Evolutionary conservation across 2,113 vertebrate species (phyloP).

Genomic region (Kryptolebias marmoratus): DNA sequence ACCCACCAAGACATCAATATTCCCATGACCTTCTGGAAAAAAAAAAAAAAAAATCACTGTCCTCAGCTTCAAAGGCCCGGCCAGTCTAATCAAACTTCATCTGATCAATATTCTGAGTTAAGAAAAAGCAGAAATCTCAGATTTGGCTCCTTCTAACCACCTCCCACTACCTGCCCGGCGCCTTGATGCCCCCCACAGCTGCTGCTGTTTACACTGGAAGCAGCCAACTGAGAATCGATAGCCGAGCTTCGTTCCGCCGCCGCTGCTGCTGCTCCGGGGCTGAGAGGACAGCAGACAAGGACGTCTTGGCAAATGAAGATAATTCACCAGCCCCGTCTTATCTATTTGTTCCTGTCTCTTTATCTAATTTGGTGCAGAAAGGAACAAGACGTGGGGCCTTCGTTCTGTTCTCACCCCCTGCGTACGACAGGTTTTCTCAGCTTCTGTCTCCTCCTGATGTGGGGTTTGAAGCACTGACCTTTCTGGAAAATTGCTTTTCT

Average conservation of each 20-base stretch:
- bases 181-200: conserved; percentile 34
- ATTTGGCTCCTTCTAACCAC: conserved; percentile 17
- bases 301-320: conserved; percentile 66
- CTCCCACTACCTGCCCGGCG: conserved; percentile 14
- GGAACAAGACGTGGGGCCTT: conserved; percentile 17
- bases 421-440: conserved; percentile 14
- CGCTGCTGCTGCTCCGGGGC: conserved; percentile 30
- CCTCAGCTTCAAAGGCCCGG: conserved; percentile 14
- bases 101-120: conserved; percentile 67
- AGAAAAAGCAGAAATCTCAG: conserved; percentile 13
- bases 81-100: conserved; percentile 56
- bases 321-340: conserved; percentile 55
- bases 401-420: conserved; percentile 24
- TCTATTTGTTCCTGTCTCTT: conserved; percentile 71
- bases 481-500: conserved; percentile 37
- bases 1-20: conserved; percentile 65
- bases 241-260: conserved; percentile 3
- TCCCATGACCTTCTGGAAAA: conserved; percentile 71
- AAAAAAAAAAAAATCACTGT: conserved; percentile 17
- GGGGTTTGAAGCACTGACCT: conserved; percentile 60
- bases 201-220: conserved; percentile 43
- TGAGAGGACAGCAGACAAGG: conserved; percentile 74
- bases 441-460: conserved; percentile 26
- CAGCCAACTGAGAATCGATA: conserved; percentile 67
- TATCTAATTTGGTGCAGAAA: conserved; percentile 57